These are phyloP conservation scores for Cherax quadricarinatus DNA, from an alignment of 1,140 invertebrate species.

Conservation along the genomic window DNA sequence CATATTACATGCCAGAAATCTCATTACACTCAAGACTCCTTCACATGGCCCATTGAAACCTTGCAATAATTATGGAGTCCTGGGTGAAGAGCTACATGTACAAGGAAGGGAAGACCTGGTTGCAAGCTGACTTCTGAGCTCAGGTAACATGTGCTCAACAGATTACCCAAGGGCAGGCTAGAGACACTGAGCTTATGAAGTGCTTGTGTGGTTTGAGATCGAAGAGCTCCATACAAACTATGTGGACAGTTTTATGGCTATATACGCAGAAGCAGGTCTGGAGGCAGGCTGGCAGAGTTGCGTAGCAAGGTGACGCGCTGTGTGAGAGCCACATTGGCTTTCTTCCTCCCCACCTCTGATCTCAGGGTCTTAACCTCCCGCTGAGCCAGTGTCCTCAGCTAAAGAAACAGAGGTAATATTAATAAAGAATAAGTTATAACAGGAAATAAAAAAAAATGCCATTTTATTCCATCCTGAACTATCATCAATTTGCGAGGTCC, in stretches of 20 bases:
- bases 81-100: background rate
- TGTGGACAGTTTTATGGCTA: background rate
- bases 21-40: background rate
- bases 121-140: background rate
- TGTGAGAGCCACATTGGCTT: conserved; percentile 66
- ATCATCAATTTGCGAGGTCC: too few relatives aligned
- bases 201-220: background rate
- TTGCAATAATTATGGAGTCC: background rate
- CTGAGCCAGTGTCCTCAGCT: conserved; percentile 67
- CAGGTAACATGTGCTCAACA: background rate
- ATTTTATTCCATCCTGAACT: too few relatives aligned
- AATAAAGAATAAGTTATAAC: too few relatives aligned
- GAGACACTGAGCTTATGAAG: background rate
- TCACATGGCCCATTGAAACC: too few relatives aligned
- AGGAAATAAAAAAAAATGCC: too few relatives aligned
- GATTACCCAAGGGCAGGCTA: background rate
- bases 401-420: background rate
- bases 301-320: conserved; percentile 45
- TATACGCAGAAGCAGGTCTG: conserved; percentile 38
- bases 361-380: conserved; percentile 66
- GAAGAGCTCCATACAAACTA: too few relatives aligned
- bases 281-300: background rate
- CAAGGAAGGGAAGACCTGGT: background rate
- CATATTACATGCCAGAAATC: background rate
- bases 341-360: conserved; percentile 70